Base-by-base conservation (phyloP, 2,888 invertebrate species). In the Drosophila leonis region DNA sequence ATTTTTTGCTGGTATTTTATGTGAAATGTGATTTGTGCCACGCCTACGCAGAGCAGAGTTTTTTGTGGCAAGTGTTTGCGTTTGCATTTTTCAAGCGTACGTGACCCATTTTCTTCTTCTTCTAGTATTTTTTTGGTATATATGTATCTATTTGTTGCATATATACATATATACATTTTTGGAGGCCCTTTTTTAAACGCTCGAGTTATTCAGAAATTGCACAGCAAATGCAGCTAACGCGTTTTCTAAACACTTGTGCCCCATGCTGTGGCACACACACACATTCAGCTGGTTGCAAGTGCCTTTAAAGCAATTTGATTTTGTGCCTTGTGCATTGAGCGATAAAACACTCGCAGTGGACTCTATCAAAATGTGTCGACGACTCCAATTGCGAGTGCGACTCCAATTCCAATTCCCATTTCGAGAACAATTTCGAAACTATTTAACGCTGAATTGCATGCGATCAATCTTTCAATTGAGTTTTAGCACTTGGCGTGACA, bases 171-270 rank as follows among this genome's bases (percentile, higher is more conserved):
- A 51, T 41, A 46, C 24, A 24, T 60, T 72, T 65, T 49, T 37
- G 52, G 64, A 54, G 57, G 68, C 52, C 52, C 41, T 27, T 42
- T 27, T 46, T 46, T 60, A 54, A 62, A 37, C 46, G 52, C 37
- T 41, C 31, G n/a, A 72, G 78, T 81, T 86, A 88, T 81, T 87
- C 75, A 70, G 13, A 81, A 78, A 86, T 71, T 78, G 75, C 72
- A 61, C 61, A 71, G 61, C 46, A 75, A 67, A 67, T 80, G 66
- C 86, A 72, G 61, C 78, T 72, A 82, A 72, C 78, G 72, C 76
- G 72, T 51, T 78, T 71, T 67, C 65, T 74, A 75, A 88, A 70
- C 72, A 54, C 57, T 55, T 33, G 42, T 49, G 57, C 64, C 24
- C 9, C 65, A 48, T 31, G 61, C 27, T 27, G 46, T 46, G 35